Percentiles rank a stretch among this genome's conserved stretches.
Conservation (phyloP, 2,113 vertebrate species). For the Spilogale gracilis region DNA sequence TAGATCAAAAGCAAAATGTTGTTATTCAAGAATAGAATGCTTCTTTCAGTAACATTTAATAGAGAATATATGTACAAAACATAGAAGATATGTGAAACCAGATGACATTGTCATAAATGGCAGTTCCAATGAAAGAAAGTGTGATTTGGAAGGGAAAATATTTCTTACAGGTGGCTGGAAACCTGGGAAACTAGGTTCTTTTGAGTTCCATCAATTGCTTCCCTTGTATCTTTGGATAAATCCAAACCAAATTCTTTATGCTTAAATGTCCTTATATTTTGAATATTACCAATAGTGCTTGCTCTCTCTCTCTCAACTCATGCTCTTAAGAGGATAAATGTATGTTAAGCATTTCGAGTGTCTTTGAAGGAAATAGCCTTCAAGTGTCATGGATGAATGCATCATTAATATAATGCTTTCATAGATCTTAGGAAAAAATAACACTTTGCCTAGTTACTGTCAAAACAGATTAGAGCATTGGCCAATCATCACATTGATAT, state of each 20-base stretch:
- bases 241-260: background rate
- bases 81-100: background rate
- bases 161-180: background rate
- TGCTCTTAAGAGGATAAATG: background rate
- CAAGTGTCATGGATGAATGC: background rate
- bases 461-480: slow-evolving; percentile 5
- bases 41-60: background rate
- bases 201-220: background rate
- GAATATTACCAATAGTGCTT: background rate
- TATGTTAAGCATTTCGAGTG: background rate
- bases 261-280: background rate
- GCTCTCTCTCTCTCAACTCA: background rate
- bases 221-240: background rate
- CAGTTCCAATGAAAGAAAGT: background rate
- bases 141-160: background rate
- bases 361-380: background rate
- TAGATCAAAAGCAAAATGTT: background rate
- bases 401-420: background rate
- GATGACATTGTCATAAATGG: background rate
- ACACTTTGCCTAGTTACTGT: background rate
- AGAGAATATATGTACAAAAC: background rate
- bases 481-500: background rate
- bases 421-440: background rate
- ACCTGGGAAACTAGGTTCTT: background rate
- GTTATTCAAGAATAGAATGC: background rate